Conservation (phyloP, 23 tunicate genomes). For the Ascidia mentula region DNA sequence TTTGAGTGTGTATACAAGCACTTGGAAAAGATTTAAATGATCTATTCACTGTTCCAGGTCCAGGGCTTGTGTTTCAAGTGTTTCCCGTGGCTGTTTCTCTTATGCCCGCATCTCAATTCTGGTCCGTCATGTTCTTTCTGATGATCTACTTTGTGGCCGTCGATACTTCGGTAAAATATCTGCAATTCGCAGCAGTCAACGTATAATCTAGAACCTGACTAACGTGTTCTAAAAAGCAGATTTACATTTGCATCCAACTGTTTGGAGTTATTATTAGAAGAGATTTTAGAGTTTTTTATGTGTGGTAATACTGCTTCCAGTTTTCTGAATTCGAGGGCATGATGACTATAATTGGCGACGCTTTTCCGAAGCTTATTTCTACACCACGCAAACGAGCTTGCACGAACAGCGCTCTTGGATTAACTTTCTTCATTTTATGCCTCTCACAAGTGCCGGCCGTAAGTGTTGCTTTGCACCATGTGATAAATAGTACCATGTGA, state of each 20-base stretch:
- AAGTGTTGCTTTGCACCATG: no score
- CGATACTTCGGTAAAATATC: neutral
- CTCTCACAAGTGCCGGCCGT: neutral
- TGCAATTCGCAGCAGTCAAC: no score
- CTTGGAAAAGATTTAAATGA: no score
- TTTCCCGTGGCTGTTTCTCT: neutral
- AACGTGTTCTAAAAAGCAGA: no score
- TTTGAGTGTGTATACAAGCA: no score
- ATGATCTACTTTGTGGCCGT: neutral
- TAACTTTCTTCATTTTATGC: neutral
- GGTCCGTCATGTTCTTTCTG: neutral
- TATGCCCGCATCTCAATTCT: neutral
- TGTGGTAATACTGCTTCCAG: no score
- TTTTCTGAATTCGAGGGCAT: neutral
- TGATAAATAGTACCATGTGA: no score
- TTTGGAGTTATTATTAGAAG: no score
- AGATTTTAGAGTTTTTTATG: no score
- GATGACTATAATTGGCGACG: constrained; percentile 6
- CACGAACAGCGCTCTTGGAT: neutral
- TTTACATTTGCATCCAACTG: no score
- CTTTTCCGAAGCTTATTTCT: neutral
- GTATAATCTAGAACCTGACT: no score
- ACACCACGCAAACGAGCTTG: neutral
- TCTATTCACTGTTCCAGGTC: neutral
- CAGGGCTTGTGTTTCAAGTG: neutral